These are phyloP conservation scores for Proisotoma minuta DNA, from an alignment of 2,888 invertebrate species.

Conservation along the genomic window DNA sequence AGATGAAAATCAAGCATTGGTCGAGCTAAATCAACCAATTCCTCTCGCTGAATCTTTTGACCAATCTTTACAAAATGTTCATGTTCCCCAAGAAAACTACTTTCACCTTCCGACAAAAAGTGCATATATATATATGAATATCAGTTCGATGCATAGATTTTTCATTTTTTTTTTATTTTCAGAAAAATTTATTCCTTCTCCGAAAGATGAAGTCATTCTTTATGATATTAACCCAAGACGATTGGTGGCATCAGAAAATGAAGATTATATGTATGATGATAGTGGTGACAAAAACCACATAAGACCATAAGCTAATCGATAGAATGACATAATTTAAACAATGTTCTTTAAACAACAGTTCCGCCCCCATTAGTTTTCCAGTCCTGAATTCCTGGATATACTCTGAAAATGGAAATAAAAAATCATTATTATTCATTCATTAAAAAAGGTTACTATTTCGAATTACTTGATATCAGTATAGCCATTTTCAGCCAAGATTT, in stretches of 20 bases:
- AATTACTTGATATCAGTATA: background rate
- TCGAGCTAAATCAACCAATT: background rate
- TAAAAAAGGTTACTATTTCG: too few relatives aligned
- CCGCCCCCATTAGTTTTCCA: background rate
- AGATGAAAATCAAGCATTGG: background rate
- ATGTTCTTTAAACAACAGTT: background rate
- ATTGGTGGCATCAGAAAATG: too few relatives aligned
- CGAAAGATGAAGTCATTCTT: background rate
- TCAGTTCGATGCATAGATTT: background rate
- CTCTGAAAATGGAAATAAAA: background rate
- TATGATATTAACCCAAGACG: background rate
- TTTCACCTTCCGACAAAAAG: too few relatives aligned
- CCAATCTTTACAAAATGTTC: background rate
- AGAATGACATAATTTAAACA: too few relatives aligned
- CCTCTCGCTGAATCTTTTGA: background rate
- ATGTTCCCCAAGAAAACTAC: too few relatives aligned
- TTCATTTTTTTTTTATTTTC: background rate
- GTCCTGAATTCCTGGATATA: background rate
- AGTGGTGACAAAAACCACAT: too few relatives aligned
- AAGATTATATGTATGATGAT: too few relatives aligned
- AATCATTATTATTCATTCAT: background rate
- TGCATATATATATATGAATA: too few relatives aligned
- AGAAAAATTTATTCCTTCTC: slow-evolving; percentile 5
- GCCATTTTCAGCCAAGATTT: background rate
- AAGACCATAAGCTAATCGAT: too few relatives aligned